Percentiles rank a stretch among this genome's conserved stretches.
Evolutionary conservation across 2,797 vertebrate genomes (phyloP).

Genomic region (Erpetoichthys calabaricus): DNA sequence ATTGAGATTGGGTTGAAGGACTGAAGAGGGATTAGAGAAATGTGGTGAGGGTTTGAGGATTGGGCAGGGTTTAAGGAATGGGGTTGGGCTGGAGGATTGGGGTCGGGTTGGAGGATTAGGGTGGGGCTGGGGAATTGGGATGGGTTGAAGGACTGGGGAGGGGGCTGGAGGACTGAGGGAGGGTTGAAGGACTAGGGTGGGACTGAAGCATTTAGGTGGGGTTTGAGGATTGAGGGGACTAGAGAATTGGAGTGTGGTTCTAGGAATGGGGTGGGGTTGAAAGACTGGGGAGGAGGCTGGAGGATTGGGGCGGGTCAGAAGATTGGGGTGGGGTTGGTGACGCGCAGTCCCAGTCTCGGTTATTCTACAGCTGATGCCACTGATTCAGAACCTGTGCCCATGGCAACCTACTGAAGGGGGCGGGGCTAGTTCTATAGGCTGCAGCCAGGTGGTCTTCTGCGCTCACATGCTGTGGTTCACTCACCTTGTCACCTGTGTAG

Average conservation of each 20-base stretch:
- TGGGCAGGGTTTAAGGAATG: accelerated
- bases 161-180: accelerated
- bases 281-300: too few relatives aligned
- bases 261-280: not conserved
- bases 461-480: too few relatives aligned
- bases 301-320: too few relatives aligned
- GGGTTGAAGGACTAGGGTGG: not conserved
- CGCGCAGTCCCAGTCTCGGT: accelerated
- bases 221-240: not conserved
- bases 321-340: not conserved
- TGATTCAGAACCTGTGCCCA: too few relatives aligned
- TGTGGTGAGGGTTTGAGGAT: too few relatives aligned
- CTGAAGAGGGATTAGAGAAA: accelerated
- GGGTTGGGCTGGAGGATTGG: accelerated
- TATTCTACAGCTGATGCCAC: too few relatives aligned
- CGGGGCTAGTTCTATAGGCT: too few relatives aligned
- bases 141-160: too few relatives aligned
- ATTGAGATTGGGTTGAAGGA: too few relatives aligned
- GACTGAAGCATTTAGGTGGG: not conserved
- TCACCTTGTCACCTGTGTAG: too few relatives aligned
- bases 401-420: too few relatives aligned
- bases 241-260: not conserved
- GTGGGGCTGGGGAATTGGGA: not conserved
- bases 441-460: too few relatives aligned
- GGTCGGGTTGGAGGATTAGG: not conserved